These are phyloP conservation scores for Anthoscopus minutus DNA, from an alignment of 2,113 vertebrate genomes.

Conservation along the genomic window DNA sequence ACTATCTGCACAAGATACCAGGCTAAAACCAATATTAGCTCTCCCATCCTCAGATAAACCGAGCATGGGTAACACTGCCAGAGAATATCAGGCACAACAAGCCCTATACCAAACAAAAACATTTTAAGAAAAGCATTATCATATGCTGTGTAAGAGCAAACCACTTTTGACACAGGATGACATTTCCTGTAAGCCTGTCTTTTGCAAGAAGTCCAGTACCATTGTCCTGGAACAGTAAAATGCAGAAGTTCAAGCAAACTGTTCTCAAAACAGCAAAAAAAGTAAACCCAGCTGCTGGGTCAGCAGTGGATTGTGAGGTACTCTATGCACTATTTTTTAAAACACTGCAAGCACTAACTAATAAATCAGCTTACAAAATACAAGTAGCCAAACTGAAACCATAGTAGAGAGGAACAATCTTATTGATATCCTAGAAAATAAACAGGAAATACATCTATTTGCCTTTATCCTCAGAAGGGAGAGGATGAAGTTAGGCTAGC, in stretches of 20 bases:
- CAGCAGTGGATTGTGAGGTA: not conserved
- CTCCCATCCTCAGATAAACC: not conserved
- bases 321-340: not conserved
- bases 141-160: not conserved
- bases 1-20: not conserved
- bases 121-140: not conserved
- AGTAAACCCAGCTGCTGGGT: not conserved
- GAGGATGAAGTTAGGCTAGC: not conserved
- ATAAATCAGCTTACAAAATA: not conserved
- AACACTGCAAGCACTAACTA: not conserved
- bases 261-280: not conserved
- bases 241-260: not conserved
- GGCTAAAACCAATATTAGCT: not conserved
- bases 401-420: not conserved
- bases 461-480: not conserved
- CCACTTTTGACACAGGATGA: not conserved
- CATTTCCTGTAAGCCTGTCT: not conserved
- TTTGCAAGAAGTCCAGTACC: not conserved
- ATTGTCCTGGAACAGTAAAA: not conserved
- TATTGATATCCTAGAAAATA: not conserved
- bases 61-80: not conserved
- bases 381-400: not conserved
- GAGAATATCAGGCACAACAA: not conserved
- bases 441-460: not conserved
- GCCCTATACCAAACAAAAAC: not conserved